Base-by-base conservation (phyloP, 2,888 invertebrate genomes). In the Ichneumon xanthorius region DNA sequence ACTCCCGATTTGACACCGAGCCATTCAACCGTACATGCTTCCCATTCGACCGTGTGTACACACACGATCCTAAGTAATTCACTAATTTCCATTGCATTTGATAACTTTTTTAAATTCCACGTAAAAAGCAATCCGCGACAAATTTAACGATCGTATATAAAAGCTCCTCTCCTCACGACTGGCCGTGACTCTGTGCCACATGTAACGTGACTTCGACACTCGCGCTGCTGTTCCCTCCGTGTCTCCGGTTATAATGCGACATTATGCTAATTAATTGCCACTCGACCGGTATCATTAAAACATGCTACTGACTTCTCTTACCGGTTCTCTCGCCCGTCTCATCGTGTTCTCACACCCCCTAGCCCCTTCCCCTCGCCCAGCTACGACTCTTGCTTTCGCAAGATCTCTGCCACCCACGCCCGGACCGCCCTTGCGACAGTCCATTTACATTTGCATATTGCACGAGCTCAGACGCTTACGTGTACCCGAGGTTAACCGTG, bases 181-280 rank as follows among this genome's bases (percentile, higher is more conserved):
- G 67, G 16, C 45, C 53, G 67, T 53, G 67, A 22, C 53, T 33
- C 19, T n/a, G 65, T 50, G 65, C 37, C 16, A 67, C 77, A 26
- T 53, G 77, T 53, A 67, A 53, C 76, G 81, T 50, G 76, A 70
- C 75, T 81, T 61, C 37, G 68, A 45, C 72, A 76, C 65, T 76
- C 65, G 33, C 65, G 50, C 33, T 48, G 26, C 19, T 19, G 58
- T 65, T 68, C 50, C 48, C 37, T 61, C 37, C 61, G 72, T 75
- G 55, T 53, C 71, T 80, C 68, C 55, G 58, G 82, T 79, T 84
- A 84, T 83, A 85, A 86, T 80, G 67, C 80, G 71, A 83, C 80
- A 63, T 86, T 86, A 87, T 84, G 86, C 86, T 87, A 87, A 88
- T 88, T 88, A 87, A 88, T 87, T 87, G 86, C 82, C 71, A 55